Percentiles rank a stretch among this genome's conserved stretches.
phyloP scores from a whole-genome alignment of 2,113 vertebrate genomes.

The Rutilus rutilus region DNA sequence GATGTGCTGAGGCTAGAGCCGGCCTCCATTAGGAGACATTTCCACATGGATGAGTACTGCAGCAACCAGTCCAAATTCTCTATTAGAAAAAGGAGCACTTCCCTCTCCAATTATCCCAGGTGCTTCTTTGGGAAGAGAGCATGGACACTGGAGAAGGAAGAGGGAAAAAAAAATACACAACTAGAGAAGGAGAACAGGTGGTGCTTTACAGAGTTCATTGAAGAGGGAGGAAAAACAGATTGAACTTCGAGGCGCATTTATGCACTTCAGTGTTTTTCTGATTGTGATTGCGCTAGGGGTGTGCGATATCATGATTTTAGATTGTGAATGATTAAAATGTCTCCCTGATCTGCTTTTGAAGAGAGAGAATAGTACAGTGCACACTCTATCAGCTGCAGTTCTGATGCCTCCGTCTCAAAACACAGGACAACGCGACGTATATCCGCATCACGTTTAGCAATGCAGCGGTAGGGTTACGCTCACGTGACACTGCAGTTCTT shows the following conservation, averaged over 20 bases:
- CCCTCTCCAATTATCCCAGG: conserved; percentile 38
- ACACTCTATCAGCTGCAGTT: no score
- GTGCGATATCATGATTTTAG: no score
- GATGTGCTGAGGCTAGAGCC: conserved; percentile 21
- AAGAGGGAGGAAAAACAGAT: conserved; percentile 28
- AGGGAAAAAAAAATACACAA: not conserved
- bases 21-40: conserved; percentile 18
- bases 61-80: conserved; percentile 21
- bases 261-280: not conserved
- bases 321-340: no score
- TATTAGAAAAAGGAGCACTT: conserved; percentile 42
- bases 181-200: conserved; percentile 16
- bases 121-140: not conserved
- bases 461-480: no score
- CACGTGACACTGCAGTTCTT: no score
- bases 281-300: not conserved
- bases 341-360: no score
- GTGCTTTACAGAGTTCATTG: conserved; percentile 14
- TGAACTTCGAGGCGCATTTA: not conserved
- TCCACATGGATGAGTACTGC: conserved; percentile 44
- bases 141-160: not conserved
- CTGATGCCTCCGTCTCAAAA: no score
- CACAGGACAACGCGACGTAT: no score
- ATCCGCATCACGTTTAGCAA: no score
- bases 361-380: no score